A percentile compares a stretch with the other conserved stretches of the same genome.
Evolutionary conservation across 92 coral and sea anemone genomes (phyloP).

Genomic region (Porites rus): DNA sequence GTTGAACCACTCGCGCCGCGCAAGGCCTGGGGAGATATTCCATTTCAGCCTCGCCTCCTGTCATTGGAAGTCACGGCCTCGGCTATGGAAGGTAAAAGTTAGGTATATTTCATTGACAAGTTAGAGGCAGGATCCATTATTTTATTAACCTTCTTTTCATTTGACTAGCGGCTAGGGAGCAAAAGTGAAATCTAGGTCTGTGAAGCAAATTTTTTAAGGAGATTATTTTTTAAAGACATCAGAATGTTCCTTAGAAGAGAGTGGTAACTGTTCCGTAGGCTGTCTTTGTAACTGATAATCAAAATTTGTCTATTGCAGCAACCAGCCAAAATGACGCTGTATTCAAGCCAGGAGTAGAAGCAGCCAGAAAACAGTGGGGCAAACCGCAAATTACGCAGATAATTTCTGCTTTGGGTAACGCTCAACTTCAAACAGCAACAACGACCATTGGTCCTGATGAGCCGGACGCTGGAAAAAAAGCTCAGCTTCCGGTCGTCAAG

Average conservation of each 20-base stretch:
- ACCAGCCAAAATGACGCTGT: conserved; percentile 91
- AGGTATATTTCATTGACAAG: not conserved
- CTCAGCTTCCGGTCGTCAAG: conserved; percentile 33
- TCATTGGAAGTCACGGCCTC: conserved; percentile 96
- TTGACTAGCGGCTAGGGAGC: no score
- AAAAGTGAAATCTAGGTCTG: no score
- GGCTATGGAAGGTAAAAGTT: conserved; percentile 91
- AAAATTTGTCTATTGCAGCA: conserved; percentile 45
- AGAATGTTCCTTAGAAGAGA: no score
- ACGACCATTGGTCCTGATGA: conserved; percentile 59
- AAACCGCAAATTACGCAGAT: conserved; percentile 86
- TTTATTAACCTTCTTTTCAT: no score
- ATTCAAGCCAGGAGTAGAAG: conserved; percentile 74
- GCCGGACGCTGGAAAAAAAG: conserved; percentile 59
- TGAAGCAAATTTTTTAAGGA: no score
- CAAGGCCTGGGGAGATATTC: conserved; percentile 91
- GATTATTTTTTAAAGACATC: no score
- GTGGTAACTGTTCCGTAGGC: not conserved
- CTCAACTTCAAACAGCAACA: conserved; percentile 92
- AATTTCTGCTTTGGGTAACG: conserved; percentile 87
- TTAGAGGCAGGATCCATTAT: no score
- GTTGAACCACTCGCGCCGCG: conserved; percentile 75
- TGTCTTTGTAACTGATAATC: not conserved
- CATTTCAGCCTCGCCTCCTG: conserved; percentile 84
- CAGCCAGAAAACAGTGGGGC: conserved; percentile 90